Conservation (phyloP, 2,888 invertebrate genomes). For the Arctia plantaginis region DNA sequence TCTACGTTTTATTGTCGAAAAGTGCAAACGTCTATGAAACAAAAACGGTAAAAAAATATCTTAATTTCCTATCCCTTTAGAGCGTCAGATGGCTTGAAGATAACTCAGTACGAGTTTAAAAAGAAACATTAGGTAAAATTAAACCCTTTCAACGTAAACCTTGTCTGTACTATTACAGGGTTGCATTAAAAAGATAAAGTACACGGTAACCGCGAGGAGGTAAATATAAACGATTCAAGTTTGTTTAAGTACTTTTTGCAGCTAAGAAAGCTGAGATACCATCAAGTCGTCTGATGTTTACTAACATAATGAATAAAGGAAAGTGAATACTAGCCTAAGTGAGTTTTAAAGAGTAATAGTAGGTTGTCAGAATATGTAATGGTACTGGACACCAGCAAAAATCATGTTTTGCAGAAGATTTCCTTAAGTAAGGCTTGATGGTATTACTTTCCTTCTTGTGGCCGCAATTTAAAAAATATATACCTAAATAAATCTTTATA, state of each 20-base stretch:
- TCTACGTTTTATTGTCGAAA: slow-evolving; percentile 69
- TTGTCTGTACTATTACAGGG: slow-evolving; percentile 30
- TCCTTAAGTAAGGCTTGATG: not conserved
- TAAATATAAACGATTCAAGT: slow-evolving; percentile 13
- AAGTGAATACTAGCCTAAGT: not conserved
- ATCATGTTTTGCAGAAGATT: not conserved
- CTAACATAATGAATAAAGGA: not conserved
- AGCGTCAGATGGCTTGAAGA: slow-evolving; percentile 54
- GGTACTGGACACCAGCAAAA: not conserved
- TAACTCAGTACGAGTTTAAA: slow-evolving; percentile 45
- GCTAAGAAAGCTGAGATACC: not conserved
- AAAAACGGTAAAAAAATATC: slow-evolving; percentile 71
- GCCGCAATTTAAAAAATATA: no score
- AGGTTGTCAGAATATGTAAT: not conserved
- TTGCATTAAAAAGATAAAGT: slow-evolving; percentile 32
- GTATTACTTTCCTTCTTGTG: no score
- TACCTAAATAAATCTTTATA: no score
- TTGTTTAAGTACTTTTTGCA: slow-evolving; percentile 9
- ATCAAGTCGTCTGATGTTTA: slow-evolving; percentile 4
- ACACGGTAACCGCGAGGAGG: slow-evolving; percentile 11
- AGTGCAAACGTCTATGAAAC: slow-evolving; percentile 75
- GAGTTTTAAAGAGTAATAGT: not conserved
- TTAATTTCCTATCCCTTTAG: slow-evolving; percentile 75
- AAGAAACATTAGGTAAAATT: slow-evolving; percentile 42
- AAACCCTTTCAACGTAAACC: slow-evolving; percentile 42